Evolutionary conservation across 1,140 invertebrate species (phyloP), one percentile per base, ranked within the genome.

Genomic region (Carposina sasakii): DNA sequence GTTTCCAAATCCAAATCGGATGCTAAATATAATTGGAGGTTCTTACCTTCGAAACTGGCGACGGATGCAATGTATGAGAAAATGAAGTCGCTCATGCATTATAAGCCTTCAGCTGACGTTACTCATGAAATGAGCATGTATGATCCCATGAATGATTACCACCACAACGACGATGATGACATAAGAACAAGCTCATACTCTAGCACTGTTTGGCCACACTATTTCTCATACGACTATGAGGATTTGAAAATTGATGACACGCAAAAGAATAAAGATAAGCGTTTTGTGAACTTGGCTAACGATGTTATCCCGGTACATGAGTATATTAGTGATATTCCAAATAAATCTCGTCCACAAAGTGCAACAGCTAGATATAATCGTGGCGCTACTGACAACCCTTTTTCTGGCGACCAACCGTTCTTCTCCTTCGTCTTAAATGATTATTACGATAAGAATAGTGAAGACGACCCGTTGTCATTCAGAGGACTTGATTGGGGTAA

Each of bases 341-440:
- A 34, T 22, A n/a, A 17, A 19, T 47, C 49, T 47, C 19, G 28
- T 23, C 10, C 13, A 6, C 12, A 37, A 8, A 2, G 28, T 6
- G 23, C 31, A 8, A 54, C 46, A 2, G 12, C 28, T 2, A 43
- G 19, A 15, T 26, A 41, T 22, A 10, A 37, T 23, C 46, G 19
- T 28, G 30, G 19, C 17, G 63, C 55, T 12, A 57, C 61, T 8
- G 65, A 72, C 33, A 77, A 73, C 52, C 75, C 77, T 6, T 64
- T 75, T 20, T 53, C 48, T 30, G 72, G 72, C 8, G 52, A 79
- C 39, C 52, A 66, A 43, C 69, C 74, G 10, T 77, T 76, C 49
- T 71, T 78, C 40, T 78, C 72, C 12, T 75, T 63, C 48, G 60
- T 75, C 23, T 39, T 79, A 13, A 72, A 69, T 40, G 78, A 78